Evolutionary conservation across 2,888 invertebrate genomes (phyloP), one percentile per base, ranked within the genome.

Genomic region (Cephus runcator): DNA sequence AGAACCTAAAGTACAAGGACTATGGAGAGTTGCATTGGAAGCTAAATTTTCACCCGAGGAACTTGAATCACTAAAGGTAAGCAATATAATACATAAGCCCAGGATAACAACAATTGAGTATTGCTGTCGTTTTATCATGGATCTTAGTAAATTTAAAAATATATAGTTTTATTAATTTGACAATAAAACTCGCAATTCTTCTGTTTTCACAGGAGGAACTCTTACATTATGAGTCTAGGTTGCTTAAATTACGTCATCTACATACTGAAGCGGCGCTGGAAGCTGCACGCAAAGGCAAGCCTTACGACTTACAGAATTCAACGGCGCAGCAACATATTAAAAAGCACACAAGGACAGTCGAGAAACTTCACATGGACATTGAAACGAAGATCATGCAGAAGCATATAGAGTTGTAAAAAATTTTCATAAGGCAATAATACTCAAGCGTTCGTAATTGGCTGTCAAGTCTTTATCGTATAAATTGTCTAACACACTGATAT

Each of bases 1-100:
- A 73, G 98, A 98, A 88, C 97, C 97, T 0, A 96, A 97, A 92
- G 98, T 98, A 1, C 96, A 97, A 90, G 96, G 96, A 0, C 92
- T 98, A 40, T 98, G 98, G 98, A 94, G 94, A 84, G 92, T 96
- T 79, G 98, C 98, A 3, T 90, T 95, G 31, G 94, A 95, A 76
- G 94, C 95, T 15, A 96, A 97, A 90, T 98, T 98, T 91, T 94
- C 95, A 34, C 93, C 94, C 0, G 95, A 96, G 80, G 98, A 98
- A 92, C 92, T 98, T 15, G 94, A 95, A 78, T 97, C 97, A 0
- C 93, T 98, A 73, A 96, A 96, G 93, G 96, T 95, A 92, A 86
- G 82, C 79, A 69, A 40, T 33, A 56, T 56, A 40, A 56, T 23
- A 23, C 23, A 31, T 68, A 34, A 23, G 15, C 34, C 15, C 9